These are phyloP conservation scores for Chlorospingus flavigularis DNA, from an alignment of 2,797 vertebrate genomes.

Conservation along the genomic window DNA sequence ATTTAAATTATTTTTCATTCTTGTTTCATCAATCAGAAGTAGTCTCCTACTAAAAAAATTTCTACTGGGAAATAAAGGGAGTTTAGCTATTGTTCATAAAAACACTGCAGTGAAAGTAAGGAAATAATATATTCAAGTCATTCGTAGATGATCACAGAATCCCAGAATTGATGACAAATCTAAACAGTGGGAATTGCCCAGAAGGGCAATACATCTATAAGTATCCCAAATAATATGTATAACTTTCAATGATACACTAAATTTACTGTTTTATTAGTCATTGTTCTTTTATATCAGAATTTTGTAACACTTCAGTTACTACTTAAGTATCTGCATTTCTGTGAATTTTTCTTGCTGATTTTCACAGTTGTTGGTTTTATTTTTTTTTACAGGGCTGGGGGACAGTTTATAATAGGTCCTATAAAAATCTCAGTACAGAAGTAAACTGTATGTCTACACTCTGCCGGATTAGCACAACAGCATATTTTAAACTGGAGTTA, in stretches of 20 bases:
- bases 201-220: background rate
- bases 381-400: background rate
- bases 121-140: background rate
- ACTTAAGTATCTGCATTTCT: background rate
- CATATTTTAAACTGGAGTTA: background rate
- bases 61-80: background rate
- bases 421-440: background rate
- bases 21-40: background rate
- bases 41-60: background rate
- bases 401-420: background rate
- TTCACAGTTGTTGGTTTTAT: fast-evolving
- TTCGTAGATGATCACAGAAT: background rate
- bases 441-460: background rate
- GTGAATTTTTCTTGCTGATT: background rate
- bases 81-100: background rate
- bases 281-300: background rate
- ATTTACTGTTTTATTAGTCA: background rate
- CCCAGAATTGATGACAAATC: background rate
- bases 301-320: background rate
- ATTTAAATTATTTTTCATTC: constrained; percentile 26
- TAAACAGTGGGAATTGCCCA: background rate
- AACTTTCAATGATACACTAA: background rate
- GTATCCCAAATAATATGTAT: background rate
- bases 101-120: constrained; percentile 7
- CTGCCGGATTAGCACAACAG: background rate